A percentile compares a stretch with the other conserved stretches of the same genome.
Evolutionary conservation across 2,113 vertebrate species (phyloP).

Genomic region (Hipposideros armiger): DNA sequence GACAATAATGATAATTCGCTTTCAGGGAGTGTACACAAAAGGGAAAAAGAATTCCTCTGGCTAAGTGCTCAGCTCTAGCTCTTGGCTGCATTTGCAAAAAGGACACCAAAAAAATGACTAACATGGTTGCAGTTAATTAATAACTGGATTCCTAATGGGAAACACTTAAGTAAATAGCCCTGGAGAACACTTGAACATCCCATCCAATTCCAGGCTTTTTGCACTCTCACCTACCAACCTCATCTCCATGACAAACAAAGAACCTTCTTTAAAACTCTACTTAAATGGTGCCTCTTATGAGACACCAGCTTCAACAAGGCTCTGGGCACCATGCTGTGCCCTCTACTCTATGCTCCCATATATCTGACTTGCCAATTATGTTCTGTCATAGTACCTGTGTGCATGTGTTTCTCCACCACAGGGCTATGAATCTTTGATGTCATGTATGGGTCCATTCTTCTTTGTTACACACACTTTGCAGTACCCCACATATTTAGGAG

Average conservation of each 20-base stretch:
- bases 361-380: neutral
- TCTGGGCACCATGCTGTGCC: neutral
- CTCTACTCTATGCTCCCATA: rapidly evolving
- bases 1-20: neutral
- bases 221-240: neutral
- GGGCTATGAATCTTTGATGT: too few species aligned
- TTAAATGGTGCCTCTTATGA: neutral
- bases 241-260: constrained; percentile 50
- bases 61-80: neutral
- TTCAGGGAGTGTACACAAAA: neutral
- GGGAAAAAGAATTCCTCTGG: neutral
- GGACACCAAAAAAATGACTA: neutral
- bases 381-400: neutral
- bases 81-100: neutral
- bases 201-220: neutral
- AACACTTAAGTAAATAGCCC: neutral
- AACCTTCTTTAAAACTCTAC: neutral
- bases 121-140: constrained; percentile 2
- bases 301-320: neutral
- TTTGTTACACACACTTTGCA: neutral
- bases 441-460: neutral
- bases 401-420: neutral
- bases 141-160: neutral
- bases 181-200: neutral
- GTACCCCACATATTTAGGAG: neutral